A percentile compares a stretch with the other conserved stretches of the same genome.
Evolutionary conservation across 2,888 invertebrate genomes (phyloP).

Genomic region (Leucoma salicis): DNA sequence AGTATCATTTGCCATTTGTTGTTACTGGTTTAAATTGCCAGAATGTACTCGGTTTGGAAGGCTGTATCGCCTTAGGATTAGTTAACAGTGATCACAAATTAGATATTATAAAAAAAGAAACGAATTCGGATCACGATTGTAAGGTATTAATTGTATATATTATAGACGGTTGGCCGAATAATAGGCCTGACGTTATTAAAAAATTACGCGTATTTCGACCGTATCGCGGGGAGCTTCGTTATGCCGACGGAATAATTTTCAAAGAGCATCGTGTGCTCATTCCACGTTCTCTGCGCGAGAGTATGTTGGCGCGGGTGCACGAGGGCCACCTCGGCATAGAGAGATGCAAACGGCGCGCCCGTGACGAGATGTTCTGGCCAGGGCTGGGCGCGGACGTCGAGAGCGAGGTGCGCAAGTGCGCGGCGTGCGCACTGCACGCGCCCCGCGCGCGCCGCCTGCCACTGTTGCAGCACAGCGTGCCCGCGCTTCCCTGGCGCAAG

Average conservation of each 20-base stretch:
- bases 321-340: neutral
- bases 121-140: neutral
- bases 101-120: neutral
- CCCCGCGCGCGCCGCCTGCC: neutral
- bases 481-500: no score
- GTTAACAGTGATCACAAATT: no score
- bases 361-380: neutral
- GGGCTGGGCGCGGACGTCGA: neutral
- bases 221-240: neutral
- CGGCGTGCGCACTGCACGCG: neutral
- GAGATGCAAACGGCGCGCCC: conserved; percentile 2
- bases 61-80: neutral
- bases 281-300: no score
- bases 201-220: neutral
- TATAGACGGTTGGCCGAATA: neutral
- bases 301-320: no score
- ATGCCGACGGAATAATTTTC: neutral
- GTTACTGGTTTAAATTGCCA: neutral
- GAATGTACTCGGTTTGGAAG: neutral
- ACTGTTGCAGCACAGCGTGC: neutral
- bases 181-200: neutral
- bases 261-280: neutral
- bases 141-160: neutral
- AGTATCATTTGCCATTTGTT: neutral
- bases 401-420: neutral